Percentiles rank a stretch among this genome's conserved stretches.
Evolutionary conservation across 2,113 vertebrate species (phyloP).

Genomic region (Phylloscopus trochilus): DNA sequence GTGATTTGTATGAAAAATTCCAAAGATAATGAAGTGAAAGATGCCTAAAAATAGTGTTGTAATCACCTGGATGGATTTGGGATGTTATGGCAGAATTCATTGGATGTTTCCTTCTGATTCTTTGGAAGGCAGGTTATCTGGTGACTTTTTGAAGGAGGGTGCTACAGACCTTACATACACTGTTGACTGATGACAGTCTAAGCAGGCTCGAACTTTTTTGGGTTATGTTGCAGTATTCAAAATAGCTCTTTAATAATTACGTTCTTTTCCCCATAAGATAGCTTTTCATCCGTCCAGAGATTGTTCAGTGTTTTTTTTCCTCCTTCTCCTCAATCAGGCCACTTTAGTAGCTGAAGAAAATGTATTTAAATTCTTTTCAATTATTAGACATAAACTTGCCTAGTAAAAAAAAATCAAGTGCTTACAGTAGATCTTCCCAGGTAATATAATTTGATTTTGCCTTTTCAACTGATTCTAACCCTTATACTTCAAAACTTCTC

Average conservation of each 20-base stretch:
- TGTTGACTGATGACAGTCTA: background rate
- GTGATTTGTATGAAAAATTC: background rate
- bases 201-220: background rate
- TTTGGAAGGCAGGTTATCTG: background rate
- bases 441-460: background rate
- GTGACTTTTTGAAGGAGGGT: background rate
- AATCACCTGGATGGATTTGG: background rate
- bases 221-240: background rate
- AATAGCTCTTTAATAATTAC: background rate
- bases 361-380: background rate
- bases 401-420: background rate
- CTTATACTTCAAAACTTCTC: background rate
- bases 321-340: background rate
- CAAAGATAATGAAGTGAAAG: background rate
- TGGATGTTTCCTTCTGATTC: background rate
- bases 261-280: background rate
- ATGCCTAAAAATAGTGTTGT: background rate
- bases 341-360: background rate
- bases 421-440: background rate
- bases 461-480: background rate
- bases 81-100: accelerated
- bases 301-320: background rate
- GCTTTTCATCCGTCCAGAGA: background rate
- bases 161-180: background rate
- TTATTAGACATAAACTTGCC: background rate